Evolutionary conservation across 1,140 invertebrate species (phyloP).

Genomic region (Chymomyza costata): DNA sequence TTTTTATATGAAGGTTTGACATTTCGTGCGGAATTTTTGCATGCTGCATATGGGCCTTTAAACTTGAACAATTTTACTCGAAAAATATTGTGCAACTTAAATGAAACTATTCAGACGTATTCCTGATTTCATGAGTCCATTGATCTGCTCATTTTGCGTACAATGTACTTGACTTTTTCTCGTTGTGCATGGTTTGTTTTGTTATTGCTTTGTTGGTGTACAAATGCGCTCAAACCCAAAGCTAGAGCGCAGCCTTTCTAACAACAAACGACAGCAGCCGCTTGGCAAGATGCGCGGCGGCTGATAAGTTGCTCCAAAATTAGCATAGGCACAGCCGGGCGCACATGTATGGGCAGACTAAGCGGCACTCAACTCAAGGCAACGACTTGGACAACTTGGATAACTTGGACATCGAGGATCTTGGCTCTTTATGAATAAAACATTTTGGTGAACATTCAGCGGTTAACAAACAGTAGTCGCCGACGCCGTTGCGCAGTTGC

Average conservation of each 20-base stretch:
- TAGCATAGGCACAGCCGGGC: conserved; percentile 51
- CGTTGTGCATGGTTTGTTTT: no score
- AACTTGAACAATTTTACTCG: no score
- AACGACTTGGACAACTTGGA: conserved; percentile 2
- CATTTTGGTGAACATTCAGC: conserved; percentile 42
- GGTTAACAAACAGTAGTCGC: conserved; percentile 62
- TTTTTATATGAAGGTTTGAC: no score
- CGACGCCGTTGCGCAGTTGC: conserved; percentile 51
- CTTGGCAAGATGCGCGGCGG: conserved; percentile 59
- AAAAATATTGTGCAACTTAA: no score
- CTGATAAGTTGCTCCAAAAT: conserved; percentile 65
- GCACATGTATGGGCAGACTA: conserved; percentile 28
- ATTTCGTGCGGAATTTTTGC: no score
- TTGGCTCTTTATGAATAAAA: conserved; percentile 66
- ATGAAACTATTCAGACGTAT: no score
- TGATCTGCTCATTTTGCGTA: no score
- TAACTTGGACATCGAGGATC: background rate
- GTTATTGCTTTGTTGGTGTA: conserved; percentile 18
- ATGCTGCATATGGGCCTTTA: no score
- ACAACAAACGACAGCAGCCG: background rate
- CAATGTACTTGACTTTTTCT: no score
- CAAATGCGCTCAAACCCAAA: conserved; percentile 41
- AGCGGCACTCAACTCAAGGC: conserved; percentile 63
- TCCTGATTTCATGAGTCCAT: no score
- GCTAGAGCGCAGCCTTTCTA: conserved; percentile 13